phyloP scores from a whole-genome alignment of 2,113 vertebrate species.

The Tylochromis polylepis region DNA sequence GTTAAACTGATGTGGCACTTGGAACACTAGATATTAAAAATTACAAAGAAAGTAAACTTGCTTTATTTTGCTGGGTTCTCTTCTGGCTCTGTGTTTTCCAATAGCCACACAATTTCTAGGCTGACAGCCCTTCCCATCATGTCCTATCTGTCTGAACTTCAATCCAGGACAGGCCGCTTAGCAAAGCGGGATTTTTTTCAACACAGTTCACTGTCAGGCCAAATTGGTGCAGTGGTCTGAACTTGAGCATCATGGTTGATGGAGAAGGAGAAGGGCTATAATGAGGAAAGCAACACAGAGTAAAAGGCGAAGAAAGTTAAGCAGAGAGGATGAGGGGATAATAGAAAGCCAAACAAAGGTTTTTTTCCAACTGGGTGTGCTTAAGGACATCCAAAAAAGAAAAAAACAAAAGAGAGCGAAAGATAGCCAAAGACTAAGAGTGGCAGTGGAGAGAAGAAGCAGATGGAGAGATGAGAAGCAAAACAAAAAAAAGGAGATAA shows the following conservation, averaged over 20 bases:
- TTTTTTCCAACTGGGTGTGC: neutral
- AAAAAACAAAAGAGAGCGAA: neutral
- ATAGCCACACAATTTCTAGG: neutral
- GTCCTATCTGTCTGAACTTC: slow-evolving; percentile 30
- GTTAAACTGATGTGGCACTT: neutral
- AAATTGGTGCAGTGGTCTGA: slow-evolving; percentile 46
- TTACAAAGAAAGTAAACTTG: neutral
- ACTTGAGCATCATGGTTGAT: slow-evolving; percentile 31
- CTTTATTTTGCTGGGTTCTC: neutral
- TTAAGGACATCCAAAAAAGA: neutral
- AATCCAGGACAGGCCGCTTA: slow-evolving; percentile 8
- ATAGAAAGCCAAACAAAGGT: neutral
- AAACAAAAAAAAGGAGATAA: neutral
- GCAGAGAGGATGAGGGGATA: neutral
- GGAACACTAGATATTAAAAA: neutral
- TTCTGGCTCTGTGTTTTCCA: neutral
- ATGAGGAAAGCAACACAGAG: slow-evolving; percentile 24
- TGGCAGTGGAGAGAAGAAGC: neutral
- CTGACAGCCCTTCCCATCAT: slow-evolving; percentile 27
- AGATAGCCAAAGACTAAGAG: neutral
- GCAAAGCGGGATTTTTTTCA: slow-evolving; percentile 36
- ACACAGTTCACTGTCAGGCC: slow-evolving; percentile 44
- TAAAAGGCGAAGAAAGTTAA: neutral
- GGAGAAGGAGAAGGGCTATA: slow-evolving; percentile 23
- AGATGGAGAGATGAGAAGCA: neutral